Evolutionary conservation across 2,888 invertebrate species (phyloP).

Genomic region (Ernsta delagoae): DNA sequence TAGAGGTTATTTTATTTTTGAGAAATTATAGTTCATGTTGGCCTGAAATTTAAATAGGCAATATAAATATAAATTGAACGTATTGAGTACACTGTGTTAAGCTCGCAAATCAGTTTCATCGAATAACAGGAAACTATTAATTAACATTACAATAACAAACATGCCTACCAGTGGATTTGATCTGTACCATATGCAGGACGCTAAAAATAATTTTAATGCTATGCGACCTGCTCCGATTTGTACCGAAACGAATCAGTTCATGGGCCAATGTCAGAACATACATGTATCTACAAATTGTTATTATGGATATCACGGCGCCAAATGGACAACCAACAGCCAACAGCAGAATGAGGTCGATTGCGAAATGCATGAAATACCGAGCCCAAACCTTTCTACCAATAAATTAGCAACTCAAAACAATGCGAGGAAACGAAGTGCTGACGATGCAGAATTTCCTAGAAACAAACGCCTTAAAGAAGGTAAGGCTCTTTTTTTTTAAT

Average conservation of each 20-base stretch:
- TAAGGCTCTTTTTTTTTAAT: constrained; percentile 56
- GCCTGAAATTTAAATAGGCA: too few species aligned
- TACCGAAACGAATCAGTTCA: constrained; percentile 64
- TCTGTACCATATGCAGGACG: constrained; percentile 69
- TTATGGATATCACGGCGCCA: constrained; percentile 76
- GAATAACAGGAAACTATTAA: too few species aligned
- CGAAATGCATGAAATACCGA: constrained; percentile 53
- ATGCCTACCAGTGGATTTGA: constrained; percentile 77
- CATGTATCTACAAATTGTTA: constrained; percentile 82
- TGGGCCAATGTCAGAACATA: constrained; percentile 73
- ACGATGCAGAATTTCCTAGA: constrained; percentile 63
- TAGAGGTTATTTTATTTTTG: too few species aligned
- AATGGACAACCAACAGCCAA: constrained; percentile 54
- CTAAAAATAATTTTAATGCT: constrained; percentile 76
- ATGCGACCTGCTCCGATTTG: constrained; percentile 76
- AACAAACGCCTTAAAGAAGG: constrained; percentile 76
- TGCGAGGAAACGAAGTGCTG: constrained; percentile 73
- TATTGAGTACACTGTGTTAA: too few species aligned
- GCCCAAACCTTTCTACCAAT: constrained; percentile 44
- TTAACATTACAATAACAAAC: too few species aligned
- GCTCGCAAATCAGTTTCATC: too few species aligned
- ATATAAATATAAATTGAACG: too few species aligned
- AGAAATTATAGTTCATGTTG: too few species aligned
- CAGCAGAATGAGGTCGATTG: constrained; percentile 49
- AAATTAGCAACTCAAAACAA: constrained; percentile 51